Evolutionary conservation across 1,140 invertebrate species (phyloP), one percentile per base, ranked within the genome.

Genomic region (Nasonia longicornis): DNA sequence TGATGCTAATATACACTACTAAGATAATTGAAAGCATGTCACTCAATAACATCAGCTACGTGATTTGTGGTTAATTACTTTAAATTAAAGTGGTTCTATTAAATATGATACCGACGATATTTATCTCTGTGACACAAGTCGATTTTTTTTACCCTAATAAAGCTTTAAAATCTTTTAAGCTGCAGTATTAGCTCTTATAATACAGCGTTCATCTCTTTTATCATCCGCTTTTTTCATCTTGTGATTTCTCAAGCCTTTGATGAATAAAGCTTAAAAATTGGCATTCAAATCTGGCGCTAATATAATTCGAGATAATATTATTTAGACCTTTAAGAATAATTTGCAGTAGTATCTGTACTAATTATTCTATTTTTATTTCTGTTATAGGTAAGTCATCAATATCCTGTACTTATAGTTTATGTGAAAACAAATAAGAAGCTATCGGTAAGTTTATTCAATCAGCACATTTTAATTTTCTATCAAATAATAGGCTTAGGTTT

Each of bases 401-500:
- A 58, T 58, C 3, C 52, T 20, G 6, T 16, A n/a, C 4, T 58
- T 7, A 35, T 35, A 58, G 1, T n/a, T 58, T 58, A n/a, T 1
- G 12, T 16, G 20, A 58, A 16, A n/a, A 3, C 20, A 45, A 26
- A 67, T 31, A 75, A 31, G 73, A 74, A 75, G 73, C 52, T 58
- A 75, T 64, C 29, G 52, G 73, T 75, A 75, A 42, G 73, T 75
- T 75, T 22, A 4, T 58, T 16, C 16, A 52, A 52, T 52, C 12
- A 20, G 11, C 48, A 20, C 12, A 8, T 42, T 42, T 42, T 10
- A 42, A 1, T 42, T 42, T 42, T 42, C 38, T 42, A 26, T 42
- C 10, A 8, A 42, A 42, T 4, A 42, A 42, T 42, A 42, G 38
- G 8, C 1, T 42, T 42, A 8, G 10, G 38, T 42, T 42, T 42